Evolutionary conservation across 35 echinoderm and acorn worm species (phyloP), one percentile per base, ranked within the genome.

Genomic region (Heliocidaris tuberculata): DNA sequence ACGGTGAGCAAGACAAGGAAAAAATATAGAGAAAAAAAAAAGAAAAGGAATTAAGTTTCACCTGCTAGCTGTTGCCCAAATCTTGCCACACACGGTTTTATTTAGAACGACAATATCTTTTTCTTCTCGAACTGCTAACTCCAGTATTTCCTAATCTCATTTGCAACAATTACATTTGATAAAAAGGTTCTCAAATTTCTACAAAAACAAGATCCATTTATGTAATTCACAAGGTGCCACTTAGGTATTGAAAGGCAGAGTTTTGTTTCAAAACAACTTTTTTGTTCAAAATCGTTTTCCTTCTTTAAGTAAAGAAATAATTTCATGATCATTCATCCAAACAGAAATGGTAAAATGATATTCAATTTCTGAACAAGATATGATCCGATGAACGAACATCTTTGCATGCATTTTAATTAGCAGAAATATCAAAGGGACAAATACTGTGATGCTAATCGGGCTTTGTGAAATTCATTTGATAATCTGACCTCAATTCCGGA

Each of bases 21-120:
- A 10, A 56, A 13, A 15, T 56, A 56, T 10, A 56, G 11, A 13
- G 15, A 56, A 56, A 56, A 10, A 9, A 9, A 56, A 52, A 52
- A 52, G 50, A 56, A 56, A 56, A 13, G 15, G 15, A 10, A 56
- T 56, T 56, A 13, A 10, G 10, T 56, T 9, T 15, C 52, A 56
- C 52, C 52, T 56, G 52, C 65, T 78, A 78, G 65, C 65, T 78
- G 65, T 78, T 78, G 65, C 21, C 65, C 27, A 78, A 78, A 78
- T 78, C 65, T 78, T 78, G 65, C 65, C 65, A 78, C 65, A 78
- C 65, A 78, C 65, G 65, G 27, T 78, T 78, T 78, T n/a, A 78
- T 78, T 78, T 27, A 78, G 27, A 78, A 78, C 65, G 65, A 78
- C 65, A 78, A n/a, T 78, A 5, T 78, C 6, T 78, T 78, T 78